These are phyloP conservation scores for Callionymus lyra DNA, from an alignment of 2,113 vertebrate species.

Conservation along the genomic window DNA sequence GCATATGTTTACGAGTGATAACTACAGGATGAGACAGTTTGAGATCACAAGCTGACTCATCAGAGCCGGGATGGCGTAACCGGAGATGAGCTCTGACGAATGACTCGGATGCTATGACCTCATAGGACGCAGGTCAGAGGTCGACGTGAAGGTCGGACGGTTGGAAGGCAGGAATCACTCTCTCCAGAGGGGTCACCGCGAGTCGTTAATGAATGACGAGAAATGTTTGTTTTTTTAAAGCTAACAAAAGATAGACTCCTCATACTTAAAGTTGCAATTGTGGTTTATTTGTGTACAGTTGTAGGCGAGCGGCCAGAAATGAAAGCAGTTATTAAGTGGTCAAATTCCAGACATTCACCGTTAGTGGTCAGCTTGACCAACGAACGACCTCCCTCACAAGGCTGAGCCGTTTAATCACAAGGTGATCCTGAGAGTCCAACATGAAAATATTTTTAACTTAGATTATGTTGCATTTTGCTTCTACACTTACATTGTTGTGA, in stretches of 20 bases:
- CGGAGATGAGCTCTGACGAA: constrained; percentile 32
- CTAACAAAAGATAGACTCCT: no score
- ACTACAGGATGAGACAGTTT: no score
- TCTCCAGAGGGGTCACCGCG: constrained; percentile 19
- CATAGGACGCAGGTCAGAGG: constrained; percentile 28
- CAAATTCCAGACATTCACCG: constrained; percentile 51
- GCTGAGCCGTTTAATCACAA: constrained; percentile 38
- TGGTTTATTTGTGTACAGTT: constrained; percentile 18
- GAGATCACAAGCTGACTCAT: constrained; percentile 15
- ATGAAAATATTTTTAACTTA: no score
- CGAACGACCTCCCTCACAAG: constrained; percentile 5
- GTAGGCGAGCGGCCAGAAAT: constrained; percentile 7
- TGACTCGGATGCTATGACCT: constrained; percentile 35
- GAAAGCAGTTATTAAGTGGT: constrained; percentile 31
- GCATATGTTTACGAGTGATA: no score
- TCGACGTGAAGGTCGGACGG: constrained; percentile 26
- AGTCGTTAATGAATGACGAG: no score
- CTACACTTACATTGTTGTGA: no score
- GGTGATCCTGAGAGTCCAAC: constrained; percentile 30
- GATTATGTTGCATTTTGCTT: no score
- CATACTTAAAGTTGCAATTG: constrained; percentile 6
- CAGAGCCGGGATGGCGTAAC: constrained; percentile 22
- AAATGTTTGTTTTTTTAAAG: no score
- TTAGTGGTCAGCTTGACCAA: constrained; percentile 35
- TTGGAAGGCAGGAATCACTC: constrained; percentile 30